These are phyloP conservation scores for Meiosimyza platycephala DNA, from an alignment of 2,888 invertebrate genomes.

Conservation along the genomic window DNA sequence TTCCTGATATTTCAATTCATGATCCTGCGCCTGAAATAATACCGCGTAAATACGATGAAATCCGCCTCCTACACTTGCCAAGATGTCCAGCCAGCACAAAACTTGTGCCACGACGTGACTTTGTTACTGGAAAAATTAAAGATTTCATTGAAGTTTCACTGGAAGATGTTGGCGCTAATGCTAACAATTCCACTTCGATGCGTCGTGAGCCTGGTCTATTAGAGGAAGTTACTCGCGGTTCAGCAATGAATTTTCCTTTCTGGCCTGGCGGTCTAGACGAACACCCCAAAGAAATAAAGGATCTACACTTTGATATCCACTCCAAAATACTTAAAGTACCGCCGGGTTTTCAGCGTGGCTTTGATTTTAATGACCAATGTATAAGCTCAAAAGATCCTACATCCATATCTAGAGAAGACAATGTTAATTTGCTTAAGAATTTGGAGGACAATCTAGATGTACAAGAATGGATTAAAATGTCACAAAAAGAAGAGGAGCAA, in stretches of 20 bases:
- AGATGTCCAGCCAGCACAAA: slow-evolving; percentile 60
- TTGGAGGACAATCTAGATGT: slow-evolving; percentile 62
- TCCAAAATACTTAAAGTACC: slow-evolving; percentile 70
- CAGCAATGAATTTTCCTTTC: slow-evolving; percentile 84
- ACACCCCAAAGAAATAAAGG: slow-evolving; percentile 68
- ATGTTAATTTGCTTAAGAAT: slow-evolving; percentile 61
- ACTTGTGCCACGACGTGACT: slow-evolving; percentile 71
- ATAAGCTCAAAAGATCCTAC: slow-evolving; percentile 44
- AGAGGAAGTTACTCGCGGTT: slow-evolving; percentile 76
- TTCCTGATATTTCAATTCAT: slow-evolving; percentile 62
- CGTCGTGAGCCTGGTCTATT: slow-evolving; percentile 81
- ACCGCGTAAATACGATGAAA: slow-evolving; percentile 56
- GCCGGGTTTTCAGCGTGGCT: slow-evolving; percentile 75
- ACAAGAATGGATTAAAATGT: slow-evolving; percentile 61
- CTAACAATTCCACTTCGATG: slow-evolving; percentile 83
- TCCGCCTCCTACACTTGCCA: slow-evolving; percentile 58
- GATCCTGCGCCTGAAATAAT: slow-evolving; percentile 62
- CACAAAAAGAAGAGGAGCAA: slow-evolving; percentile 49
- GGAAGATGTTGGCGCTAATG: slow-evolving; percentile 73
- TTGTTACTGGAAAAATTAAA: slow-evolving; percentile 79
- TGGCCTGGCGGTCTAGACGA: slow-evolving; percentile 86
- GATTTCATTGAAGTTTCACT: slow-evolving; percentile 75
- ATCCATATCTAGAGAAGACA: slow-evolving; percentile 43
- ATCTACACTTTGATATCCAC: slow-evolving; percentile 66
- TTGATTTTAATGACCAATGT: slow-evolving; percentile 67